These are phyloP conservation scores for Orthosia cruda DNA, from an alignment of 2,888 invertebrate genomes.

Conservation along the genomic window DNA sequence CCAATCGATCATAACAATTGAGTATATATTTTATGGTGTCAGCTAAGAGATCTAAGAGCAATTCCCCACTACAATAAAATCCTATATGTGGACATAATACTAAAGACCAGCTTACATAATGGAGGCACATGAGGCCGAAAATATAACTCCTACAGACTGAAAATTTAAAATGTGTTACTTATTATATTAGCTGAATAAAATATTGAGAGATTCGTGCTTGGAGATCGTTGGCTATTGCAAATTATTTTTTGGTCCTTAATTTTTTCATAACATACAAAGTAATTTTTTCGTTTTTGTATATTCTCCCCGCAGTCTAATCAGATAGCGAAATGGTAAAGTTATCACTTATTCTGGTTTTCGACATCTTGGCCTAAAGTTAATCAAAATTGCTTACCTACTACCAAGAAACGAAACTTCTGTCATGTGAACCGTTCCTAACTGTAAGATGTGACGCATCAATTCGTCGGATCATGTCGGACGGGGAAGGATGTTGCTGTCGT, in stretches of 20 bases:
- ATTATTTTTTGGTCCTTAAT: not conserved
- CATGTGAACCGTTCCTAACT: conserved; percentile 40
- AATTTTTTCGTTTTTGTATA: not conserved
- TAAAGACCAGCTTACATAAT: conserved; percentile 41
- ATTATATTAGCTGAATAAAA: no score
- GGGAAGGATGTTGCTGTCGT: conserved; percentile 62
- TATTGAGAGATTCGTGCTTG: not conserved
- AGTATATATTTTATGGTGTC: conserved; percentile 49
- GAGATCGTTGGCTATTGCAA: not conserved
- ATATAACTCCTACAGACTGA: not conserved
- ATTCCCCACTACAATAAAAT: conserved; percentile 55
- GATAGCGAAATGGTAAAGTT: not conserved
- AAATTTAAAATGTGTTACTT: not conserved
- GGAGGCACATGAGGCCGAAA: no score
- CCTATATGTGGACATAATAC: conserved; percentile 53
- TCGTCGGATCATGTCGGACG: conserved; percentile 71
- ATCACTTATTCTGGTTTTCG: not conserved
- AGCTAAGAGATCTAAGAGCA: conserved; percentile 46
- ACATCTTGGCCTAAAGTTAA: no score
- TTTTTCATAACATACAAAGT: not conserved
- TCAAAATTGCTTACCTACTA: no score
- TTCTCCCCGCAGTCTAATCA: not conserved
- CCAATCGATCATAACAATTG: conserved; percentile 35
- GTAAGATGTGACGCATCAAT: conserved; percentile 71
- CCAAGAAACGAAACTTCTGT: not conserved